These are phyloP conservation scores for Vanacampus margaritifer DNA, from an alignment of 2,113 vertebrate species.

Conservation along the genomic window DNA sequence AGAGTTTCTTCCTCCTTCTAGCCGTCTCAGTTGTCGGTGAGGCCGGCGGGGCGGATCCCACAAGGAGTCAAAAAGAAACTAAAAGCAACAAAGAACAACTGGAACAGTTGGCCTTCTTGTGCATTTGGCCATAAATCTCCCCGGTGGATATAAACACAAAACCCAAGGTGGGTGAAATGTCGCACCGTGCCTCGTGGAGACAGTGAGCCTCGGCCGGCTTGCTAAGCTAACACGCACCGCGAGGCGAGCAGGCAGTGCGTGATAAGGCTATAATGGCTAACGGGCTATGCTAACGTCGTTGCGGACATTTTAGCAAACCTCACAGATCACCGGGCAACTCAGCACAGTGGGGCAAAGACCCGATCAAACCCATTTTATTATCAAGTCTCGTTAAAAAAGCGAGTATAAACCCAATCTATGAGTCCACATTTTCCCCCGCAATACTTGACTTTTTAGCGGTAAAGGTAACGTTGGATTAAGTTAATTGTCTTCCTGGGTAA, in stretches of 20 bases:
- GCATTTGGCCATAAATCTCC: conserved; percentile 51
- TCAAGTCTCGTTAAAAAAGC: too few relatives aligned
- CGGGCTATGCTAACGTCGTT: conserved; percentile 43
- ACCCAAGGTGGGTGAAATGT: conserved; percentile 64
- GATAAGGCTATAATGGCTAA: conserved; percentile 40
- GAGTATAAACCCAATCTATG: background rate
- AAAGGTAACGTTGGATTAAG: background rate
- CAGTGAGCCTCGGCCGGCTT: conserved; percentile 16
- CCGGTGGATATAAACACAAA: conserved; percentile 61
- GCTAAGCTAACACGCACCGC: conserved; percentile 42
- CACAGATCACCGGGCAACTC: background rate
- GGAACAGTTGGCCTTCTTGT: conserved; percentile 40
- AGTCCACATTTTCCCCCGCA: background rate
- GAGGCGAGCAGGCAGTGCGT: conserved; percentile 30
- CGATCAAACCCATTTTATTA: background rate
- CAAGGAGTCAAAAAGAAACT: conserved; percentile 39
- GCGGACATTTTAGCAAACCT: conserved; percentile 45
- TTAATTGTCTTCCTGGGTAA: background rate
- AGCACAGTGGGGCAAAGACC: background rate
- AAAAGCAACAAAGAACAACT: conserved; percentile 62
- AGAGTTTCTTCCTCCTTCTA: conserved; percentile 59
- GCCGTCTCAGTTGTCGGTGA: conserved; percentile 80
- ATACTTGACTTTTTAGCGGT: background rate
- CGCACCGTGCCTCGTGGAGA: background rate
- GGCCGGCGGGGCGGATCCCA: conserved; percentile 80